Conservation (phyloP, 1,140 invertebrate species). For the Calycopis cecrops region DNA sequence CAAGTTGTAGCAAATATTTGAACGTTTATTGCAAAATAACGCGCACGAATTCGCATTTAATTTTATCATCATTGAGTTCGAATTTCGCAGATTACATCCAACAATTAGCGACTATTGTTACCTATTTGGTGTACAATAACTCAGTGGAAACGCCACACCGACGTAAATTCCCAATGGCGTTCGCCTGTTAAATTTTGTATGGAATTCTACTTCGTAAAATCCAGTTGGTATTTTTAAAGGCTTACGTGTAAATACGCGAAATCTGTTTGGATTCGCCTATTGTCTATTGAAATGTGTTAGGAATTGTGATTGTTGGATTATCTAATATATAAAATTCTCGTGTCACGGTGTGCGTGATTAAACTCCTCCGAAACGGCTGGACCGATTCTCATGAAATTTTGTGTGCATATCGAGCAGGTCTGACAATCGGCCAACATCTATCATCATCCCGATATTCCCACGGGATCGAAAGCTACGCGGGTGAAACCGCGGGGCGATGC, state of each 20-base stretch:
- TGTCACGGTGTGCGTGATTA: too few species aligned
- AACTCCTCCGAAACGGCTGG: too few species aligned
- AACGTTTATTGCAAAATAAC: background rate
- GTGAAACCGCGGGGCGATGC: too few species aligned
- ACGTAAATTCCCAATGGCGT: background rate
- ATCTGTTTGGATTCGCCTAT: slow-evolving; percentile 1
- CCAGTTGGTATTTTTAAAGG: background rate
- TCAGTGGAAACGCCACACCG: background rate
- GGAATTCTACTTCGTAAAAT: background rate
- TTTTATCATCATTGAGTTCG: slow-evolving; percentile 1
- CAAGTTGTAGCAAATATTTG: background rate
- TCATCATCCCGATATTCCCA: too few species aligned
- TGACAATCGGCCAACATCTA: too few species aligned
- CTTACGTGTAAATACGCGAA: background rate
- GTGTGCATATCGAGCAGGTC: too few species aligned
- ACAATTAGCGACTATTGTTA: slow-evolving; percentile 9
- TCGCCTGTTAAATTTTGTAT: background rate
- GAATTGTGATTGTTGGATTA: too few species aligned
- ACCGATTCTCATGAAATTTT: too few species aligned
- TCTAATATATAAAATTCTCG: too few species aligned
- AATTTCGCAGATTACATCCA: background rate
- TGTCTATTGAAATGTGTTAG: background rate
- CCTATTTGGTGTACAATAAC: slow-evolving; percentile 3
- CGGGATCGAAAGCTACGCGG: too few species aligned
- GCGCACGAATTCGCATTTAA: slow-evolving; percentile 5